phyloP scores from a whole-genome alignment of 1,140 invertebrate species.

The Oscheius sp. region DNA sequence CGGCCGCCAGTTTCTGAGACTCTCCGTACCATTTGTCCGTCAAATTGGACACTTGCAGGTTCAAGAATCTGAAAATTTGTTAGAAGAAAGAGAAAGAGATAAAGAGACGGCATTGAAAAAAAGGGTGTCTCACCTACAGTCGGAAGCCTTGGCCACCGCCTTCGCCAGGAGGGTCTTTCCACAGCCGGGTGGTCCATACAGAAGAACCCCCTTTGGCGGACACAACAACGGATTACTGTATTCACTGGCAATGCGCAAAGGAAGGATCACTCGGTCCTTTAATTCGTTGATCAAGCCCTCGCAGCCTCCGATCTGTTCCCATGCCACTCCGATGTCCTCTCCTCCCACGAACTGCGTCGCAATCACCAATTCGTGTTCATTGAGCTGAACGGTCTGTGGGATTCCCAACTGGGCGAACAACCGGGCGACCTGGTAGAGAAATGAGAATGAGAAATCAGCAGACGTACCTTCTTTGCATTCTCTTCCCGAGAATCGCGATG shows the following conservation, averaged over 20 bases:
- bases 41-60: conserved; percentile 84
- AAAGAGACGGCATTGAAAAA: too few relatives aligned
- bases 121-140: conserved; percentile 36
- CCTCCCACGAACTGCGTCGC: conserved; percentile 38
- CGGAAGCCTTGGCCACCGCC: conserved; percentile 87
- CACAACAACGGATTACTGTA: conserved; percentile 5
- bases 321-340: conserved; percentile 29
- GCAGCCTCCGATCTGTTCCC: conserved; percentile 61
- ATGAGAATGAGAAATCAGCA: not conserved
- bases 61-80: conserved; percentile 84
- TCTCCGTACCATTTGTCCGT: conserved; percentile 97
- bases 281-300: conserved; percentile 35
- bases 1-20: conserved; percentile 90
- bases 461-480: conserved; percentile 32
- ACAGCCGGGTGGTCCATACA: conserved; percentile 78
- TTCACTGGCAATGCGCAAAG: conserved; percentile 24
- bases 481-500: conserved; percentile 32
- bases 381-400: conserved; percentile 21
- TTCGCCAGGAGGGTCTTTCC: conserved; percentile 93
- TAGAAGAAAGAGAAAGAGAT: too few relatives aligned
- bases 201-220: conserved; percentile 68
- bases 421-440: conserved; percentile 27
- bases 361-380: conserved; percentile 42
- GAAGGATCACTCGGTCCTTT: conserved; percentile 42
- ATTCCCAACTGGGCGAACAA: conserved; percentile 37